Conservation (phyloP, 2,113 vertebrate species). For the Nematolebias whitei region DNA sequence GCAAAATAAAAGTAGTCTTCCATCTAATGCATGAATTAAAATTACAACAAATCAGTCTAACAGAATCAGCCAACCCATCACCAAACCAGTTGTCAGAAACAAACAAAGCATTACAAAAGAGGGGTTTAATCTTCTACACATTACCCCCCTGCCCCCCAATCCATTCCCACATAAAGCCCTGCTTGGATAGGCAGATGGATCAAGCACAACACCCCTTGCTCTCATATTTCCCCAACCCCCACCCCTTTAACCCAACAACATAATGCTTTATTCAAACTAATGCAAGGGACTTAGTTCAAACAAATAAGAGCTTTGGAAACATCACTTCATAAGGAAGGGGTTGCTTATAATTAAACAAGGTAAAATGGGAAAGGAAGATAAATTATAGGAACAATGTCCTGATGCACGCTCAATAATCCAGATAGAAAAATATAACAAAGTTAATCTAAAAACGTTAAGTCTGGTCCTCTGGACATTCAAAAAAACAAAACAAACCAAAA, state of each 20-base stretch:
- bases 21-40: not conserved
- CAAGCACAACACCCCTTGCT: conserved; percentile 44
- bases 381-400: not conserved
- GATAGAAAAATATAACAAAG: too few relatives aligned
- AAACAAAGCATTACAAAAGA: conserved; percentile 54
- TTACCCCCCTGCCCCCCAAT: conserved; percentile 15
- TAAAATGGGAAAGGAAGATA: not conserved
- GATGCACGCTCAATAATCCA: too few relatives aligned
- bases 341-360: not conserved
- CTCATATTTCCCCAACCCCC: conserved; percentile 54
- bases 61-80: conserved; percentile 24
- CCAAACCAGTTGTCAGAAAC: conserved; percentile 35
- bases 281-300: too few relatives aligned
- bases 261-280: conserved; percentile 36
- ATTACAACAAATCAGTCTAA: conserved; percentile 24
- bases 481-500: too few relatives aligned
- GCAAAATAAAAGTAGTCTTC: not conserved
- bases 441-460: too few relatives aligned
- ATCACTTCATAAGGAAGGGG: not conserved
- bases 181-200: conserved; percentile 72
- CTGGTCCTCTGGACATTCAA: too few relatives aligned
- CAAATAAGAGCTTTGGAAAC: too few relatives aligned
- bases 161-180: conserved; percentile 29
- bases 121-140: conserved; percentile 69
- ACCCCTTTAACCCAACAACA: conserved; percentile 37